A percentile compares a stretch with the other conserved stretches of the same genome.
Conservation (phyloP, 2,113 vertebrate species). For the Heliornis fulica region DNA sequence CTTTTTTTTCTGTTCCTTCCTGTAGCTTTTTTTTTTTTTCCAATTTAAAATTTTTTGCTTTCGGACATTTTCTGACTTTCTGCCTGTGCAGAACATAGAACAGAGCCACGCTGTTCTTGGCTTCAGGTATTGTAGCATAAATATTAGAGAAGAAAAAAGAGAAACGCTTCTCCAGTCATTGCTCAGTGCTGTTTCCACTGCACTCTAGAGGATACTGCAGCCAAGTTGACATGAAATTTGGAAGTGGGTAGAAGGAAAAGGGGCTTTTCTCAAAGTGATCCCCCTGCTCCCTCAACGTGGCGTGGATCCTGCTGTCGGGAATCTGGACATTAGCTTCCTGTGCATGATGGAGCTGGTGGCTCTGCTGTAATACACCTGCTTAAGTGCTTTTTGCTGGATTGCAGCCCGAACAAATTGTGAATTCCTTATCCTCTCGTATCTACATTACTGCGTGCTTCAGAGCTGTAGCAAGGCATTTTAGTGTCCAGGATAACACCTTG, state of each 20-base stretch:
- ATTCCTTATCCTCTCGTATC: constrained; percentile 2
- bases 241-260: background rate
- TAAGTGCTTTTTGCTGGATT: constrained; percentile 41
- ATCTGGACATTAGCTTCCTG: background rate
- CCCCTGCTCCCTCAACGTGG: background rate
- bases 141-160: background rate
- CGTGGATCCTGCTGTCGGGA: background rate
- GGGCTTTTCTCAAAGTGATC: background rate
- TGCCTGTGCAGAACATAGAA: background rate
- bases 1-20: background rate
- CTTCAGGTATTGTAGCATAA: background rate
- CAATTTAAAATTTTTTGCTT: background rate
- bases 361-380: constrained; percentile 17
- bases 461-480: background rate
- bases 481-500: constrained; percentile 31
- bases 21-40: background rate
- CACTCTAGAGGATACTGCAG: background rate
- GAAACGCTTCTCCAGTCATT: background rate
- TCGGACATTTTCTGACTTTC: background rate
- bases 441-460: background rate
- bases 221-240: background rate
- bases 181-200: background rate
- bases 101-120: background rate
- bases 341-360: background rate
- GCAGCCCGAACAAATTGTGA: background rate